Evolutionary conservation across 2,113 vertebrate genomes (phyloP).

Genomic region (Pollachius pollachius): DNA sequence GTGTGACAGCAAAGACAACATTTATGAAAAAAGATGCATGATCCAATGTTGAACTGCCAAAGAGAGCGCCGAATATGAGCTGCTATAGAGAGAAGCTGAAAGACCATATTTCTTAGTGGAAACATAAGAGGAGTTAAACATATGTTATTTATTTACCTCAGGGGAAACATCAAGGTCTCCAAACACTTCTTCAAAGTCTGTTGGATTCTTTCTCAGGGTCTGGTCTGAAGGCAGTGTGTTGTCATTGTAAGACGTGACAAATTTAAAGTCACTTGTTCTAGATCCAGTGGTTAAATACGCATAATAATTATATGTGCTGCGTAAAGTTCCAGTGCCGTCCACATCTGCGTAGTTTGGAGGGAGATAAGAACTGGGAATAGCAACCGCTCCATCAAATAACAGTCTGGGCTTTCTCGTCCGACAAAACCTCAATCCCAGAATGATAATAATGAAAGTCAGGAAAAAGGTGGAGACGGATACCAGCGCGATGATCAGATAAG

Average conservation of each 20-base stretch:
- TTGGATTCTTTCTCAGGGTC: conserved; percentile 33
- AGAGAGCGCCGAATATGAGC: too few relatives aligned
- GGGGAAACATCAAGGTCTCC: neutral
- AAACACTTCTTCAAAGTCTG: conserved; percentile 27
- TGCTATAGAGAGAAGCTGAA: too few relatives aligned
- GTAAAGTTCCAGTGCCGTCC: conserved; percentile 39
- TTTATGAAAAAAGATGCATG: too few relatives aligned
- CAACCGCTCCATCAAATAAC: too few relatives aligned
- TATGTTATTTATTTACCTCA: conserved; percentile 14
- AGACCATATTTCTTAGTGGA: neutral
- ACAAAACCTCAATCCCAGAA: conserved; percentile 38
- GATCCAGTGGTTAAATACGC: conserved; percentile 22
- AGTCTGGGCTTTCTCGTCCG: conserved; percentile 39
- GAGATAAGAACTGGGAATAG: conserved; percentile 15
- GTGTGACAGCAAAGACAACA: too few relatives aligned
- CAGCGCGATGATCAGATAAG: too few relatives aligned
- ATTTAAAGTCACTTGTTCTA: conserved; percentile 59
- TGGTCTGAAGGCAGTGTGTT: conserved; percentile 48
- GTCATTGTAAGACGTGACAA: conserved; percentile 57
- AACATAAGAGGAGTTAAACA: neutral
- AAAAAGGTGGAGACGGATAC: conserved; percentile 22
- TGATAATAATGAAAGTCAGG: conserved; percentile 43
- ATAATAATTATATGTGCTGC: conserved; percentile 44
- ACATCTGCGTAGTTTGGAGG: conserved; percentile 45
- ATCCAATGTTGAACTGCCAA: too few relatives aligned